Evolutionary conservation across 2,797 vertebrate genomes (phyloP).

Genomic region (Enteromius afrohamiltoni): DNA sequence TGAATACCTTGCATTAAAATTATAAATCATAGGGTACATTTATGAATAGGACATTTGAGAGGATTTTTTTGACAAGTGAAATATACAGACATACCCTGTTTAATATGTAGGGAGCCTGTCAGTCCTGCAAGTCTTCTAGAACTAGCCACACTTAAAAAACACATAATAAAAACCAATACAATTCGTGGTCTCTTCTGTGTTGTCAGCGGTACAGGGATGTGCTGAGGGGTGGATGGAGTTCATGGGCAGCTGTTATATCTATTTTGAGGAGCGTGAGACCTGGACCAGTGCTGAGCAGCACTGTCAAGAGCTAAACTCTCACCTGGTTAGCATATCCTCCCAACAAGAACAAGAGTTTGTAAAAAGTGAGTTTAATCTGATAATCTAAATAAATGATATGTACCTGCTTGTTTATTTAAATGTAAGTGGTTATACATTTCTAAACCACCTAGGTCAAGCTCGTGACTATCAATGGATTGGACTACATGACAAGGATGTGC

Average conservation of each 20-base stretch:
- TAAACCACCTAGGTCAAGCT: constrained; percentile 63
- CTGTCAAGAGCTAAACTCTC: constrained; percentile 85
- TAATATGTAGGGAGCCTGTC: background rate
- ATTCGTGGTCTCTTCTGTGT: background rate
- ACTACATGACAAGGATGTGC: constrained; percentile 88
- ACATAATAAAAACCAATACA: background rate
- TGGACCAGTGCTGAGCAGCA: constrained; percentile 89
- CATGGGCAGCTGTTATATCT: constrained; percentile 90
- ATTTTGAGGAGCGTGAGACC: constrained; percentile 80
- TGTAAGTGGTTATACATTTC: constrained; percentile 7
- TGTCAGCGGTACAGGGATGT: constrained; percentile 82
- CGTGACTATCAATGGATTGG: constrained; percentile 96
- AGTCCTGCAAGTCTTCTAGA: background rate
- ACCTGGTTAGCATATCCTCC: constrained; percentile 91
- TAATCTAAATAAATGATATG: background rate
- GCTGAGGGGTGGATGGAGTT: constrained; percentile 90
- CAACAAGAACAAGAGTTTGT: constrained; percentile 92
- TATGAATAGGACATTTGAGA: background rate
- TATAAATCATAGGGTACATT: background rate
- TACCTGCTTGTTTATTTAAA: background rate
- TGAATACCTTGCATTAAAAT: background rate
- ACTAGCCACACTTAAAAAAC: background rate
- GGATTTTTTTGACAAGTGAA: background rate
- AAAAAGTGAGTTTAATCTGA: constrained; percentile 81
- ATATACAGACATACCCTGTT: background rate